Conservation (phyloP, 2,113 vertebrate species). For the Ptilonorhynchus violaceus region DNA sequence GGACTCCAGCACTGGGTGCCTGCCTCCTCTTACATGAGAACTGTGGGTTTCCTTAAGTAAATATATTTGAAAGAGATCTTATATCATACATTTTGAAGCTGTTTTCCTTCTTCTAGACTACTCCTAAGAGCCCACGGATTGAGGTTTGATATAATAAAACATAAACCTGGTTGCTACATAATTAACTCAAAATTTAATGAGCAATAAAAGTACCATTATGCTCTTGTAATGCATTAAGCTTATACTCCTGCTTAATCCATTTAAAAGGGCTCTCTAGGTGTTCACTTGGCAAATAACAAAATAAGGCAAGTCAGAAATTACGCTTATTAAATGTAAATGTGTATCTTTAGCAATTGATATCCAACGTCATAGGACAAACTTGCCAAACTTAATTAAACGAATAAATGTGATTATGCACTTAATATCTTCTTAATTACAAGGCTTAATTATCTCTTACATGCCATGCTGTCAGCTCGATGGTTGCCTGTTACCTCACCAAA, state of each 20-base stretch:
- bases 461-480: neutral
- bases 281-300: neutral
- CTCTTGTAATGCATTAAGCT: constrained; percentile 54
- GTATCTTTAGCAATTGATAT: constrained; percentile 35
- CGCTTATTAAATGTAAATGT: constrained; percentile 43
- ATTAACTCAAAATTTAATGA: constrained; percentile 72
- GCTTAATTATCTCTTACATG: constrained; percentile 16
- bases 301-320: constrained; percentile 40
- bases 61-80: neutral
- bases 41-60: neutral
- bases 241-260: constrained; percentile 34
- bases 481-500: neutral
- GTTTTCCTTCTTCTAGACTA: neutral
- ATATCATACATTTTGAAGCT: neutral
- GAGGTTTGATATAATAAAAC: neutral
- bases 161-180: constrained; percentile 58
- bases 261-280: constrained; percentile 38
- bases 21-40: neutral
- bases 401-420: constrained; percentile 39
- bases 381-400: constrained; percentile 55
- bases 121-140: neutral
- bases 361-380: constrained; percentile 30
- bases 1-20: neutral
- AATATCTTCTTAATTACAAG: constrained; percentile 48
- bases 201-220: constrained; percentile 72